Evolutionary conservation across 1,140 invertebrate genomes (phyloP).

Genomic region (Bombus superbus): DNA sequence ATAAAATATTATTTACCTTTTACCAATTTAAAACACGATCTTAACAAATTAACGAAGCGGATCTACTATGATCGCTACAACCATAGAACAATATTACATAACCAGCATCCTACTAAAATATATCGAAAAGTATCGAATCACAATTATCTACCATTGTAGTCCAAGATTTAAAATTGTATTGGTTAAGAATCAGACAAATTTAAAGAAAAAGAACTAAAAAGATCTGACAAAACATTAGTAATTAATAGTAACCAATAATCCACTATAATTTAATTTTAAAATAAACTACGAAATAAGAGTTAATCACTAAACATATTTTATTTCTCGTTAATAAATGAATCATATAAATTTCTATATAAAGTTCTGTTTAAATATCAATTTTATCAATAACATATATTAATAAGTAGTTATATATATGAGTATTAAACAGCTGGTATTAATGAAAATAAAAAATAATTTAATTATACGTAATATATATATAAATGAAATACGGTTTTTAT

Average conservation of each 20-base stretch:
- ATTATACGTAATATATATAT: too few species aligned
- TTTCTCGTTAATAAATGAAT: too few species aligned
- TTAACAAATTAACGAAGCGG: not conserved
- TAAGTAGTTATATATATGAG: not conserved
- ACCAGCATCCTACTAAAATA: not conserved
- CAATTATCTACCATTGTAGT: not conserved
- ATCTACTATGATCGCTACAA: not conserved
- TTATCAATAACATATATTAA: too few species aligned
- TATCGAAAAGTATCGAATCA: slow-evolving; percentile 35
- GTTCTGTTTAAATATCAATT: not conserved
- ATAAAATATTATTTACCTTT: not conserved
- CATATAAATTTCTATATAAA: not conserved
- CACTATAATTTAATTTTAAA: not conserved
- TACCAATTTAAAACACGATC: not conserved
- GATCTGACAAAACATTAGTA: not conserved
- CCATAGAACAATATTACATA: slow-evolving; percentile 19
- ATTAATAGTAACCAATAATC: too few species aligned
- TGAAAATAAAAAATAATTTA: not conserved
- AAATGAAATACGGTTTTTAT: not conserved
- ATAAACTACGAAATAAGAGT: not conserved
- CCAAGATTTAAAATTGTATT: not conserved
- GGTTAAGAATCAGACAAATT: not conserved
- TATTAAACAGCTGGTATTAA: not conserved
- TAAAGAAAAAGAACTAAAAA: not conserved
- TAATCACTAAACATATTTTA: not conserved